Conservation (phyloP, 2,113 vertebrate species). For the Podarcis raffonei region DNA sequence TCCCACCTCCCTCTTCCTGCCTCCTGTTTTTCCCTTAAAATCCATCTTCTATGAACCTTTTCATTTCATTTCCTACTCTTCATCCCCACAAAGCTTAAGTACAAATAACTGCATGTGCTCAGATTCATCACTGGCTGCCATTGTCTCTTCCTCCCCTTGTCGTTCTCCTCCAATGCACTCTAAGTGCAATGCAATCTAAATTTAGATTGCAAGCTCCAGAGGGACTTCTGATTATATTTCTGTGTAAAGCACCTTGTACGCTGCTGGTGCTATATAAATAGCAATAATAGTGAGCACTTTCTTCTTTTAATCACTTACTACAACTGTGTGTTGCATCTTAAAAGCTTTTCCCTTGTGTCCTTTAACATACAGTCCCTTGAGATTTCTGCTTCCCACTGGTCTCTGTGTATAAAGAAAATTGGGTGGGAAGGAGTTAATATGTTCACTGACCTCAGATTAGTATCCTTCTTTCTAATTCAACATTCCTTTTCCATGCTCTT, state of each 20-base stretch:
- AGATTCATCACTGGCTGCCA: background rate
- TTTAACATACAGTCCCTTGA: background rate
- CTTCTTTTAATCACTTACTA: background rate
- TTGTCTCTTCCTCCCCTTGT: background rate
- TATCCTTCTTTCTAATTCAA: conserved; percentile 1
- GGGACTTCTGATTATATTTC: background rate
- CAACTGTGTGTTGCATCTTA: background rate
- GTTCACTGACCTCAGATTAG: background rate
- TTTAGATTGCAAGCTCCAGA: background rate
- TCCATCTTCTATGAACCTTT: background rate
- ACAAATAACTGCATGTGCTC: background rate
- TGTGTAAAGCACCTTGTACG: background rate
- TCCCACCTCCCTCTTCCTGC: background rate
- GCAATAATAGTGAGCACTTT: background rate
- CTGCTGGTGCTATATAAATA: background rate
- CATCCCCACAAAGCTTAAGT: background rate
- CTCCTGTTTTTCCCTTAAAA: background rate
- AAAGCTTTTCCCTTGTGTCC: background rate
- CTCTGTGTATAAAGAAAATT: background rate
- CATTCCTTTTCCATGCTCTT: background rate
- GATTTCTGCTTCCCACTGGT: background rate
- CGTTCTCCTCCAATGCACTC: background rate
- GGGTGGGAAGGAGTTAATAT: background rate
- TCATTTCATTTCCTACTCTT: background rate
- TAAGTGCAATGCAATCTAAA: background rate